A percentile compares a stretch with the other conserved stretches of the same genome.
Evolutionary conservation across 2,113 vertebrate species (phyloP).

Genomic region (Axis porcinus): DNA sequence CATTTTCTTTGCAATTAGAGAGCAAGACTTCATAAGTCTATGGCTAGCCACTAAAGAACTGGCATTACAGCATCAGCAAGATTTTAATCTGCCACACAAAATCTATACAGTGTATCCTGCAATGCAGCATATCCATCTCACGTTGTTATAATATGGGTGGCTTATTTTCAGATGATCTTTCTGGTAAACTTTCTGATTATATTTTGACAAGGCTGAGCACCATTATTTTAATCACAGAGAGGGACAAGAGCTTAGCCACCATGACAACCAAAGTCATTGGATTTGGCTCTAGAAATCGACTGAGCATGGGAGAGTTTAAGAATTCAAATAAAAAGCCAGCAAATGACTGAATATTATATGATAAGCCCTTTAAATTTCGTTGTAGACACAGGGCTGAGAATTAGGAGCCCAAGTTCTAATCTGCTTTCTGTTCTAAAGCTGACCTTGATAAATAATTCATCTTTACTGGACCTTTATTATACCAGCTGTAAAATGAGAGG

Average conservation of each 20-base stretch:
- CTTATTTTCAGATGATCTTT: background rate
- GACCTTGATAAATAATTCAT: background rate
- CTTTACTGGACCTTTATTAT: background rate
- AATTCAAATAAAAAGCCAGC: slow-evolving; percentile 4
- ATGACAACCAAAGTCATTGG: background rate
- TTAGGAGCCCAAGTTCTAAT: background rate
- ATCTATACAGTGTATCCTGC: background rate
- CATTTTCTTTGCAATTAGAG: slow-evolving; percentile 29
- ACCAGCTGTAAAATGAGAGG: background rate
- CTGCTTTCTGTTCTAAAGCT: background rate
- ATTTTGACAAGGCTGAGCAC: background rate
- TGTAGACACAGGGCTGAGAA: background rate
- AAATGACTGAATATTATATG: background rate
- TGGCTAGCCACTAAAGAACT: background rate
- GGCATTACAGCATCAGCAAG: background rate
- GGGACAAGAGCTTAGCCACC: background rate
- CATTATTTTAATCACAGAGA: background rate
- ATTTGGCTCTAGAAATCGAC: slow-evolving; percentile 14
- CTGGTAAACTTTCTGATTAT: background rate
- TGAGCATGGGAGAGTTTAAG: background rate
- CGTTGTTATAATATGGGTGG: background rate
- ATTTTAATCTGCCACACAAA: background rate
- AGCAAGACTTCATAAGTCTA: background rate
- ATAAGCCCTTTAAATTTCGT: background rate
- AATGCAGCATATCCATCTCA: background rate